Evolutionary conservation across 2,888 invertebrate species (phyloP).

Genomic region (Polyommatus icarus): DNA sequence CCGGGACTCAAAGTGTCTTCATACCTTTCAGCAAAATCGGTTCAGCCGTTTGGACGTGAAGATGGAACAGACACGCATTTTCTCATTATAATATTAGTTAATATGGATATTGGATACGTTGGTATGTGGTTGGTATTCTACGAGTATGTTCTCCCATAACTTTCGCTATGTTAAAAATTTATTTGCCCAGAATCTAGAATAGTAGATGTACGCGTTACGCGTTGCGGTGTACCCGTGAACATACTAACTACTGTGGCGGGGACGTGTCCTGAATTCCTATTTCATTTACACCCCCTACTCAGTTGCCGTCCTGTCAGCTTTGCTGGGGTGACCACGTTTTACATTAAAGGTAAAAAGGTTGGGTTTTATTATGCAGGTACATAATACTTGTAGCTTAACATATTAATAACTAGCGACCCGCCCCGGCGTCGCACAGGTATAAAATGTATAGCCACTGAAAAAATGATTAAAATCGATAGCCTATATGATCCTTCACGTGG

Average conservation of each 20-base stretch:
- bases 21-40: too few species aligned
- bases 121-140: background rate
- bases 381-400: too few species aligned
- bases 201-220: background rate
- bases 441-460: too few species aligned
- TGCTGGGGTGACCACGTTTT: constrained; percentile 17
- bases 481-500: too few species aligned
- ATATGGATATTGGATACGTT: background rate
- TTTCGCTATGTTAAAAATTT: background rate
- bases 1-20: too few species aligned
- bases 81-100: too few species aligned
- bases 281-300: constrained; percentile 36
- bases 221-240: background rate
- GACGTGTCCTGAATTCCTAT: constrained; percentile 31
- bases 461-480: too few species aligned
- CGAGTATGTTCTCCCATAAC: background rate
- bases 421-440: too few species aligned
- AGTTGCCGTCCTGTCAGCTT: constrained; percentile 36
- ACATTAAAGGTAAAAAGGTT: background rate
- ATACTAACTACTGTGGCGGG: constrained; percentile 24
- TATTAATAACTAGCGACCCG: too few species aligned
- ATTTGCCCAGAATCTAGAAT: background rate
- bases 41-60: too few species aligned
- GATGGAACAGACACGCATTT: too few species aligned
- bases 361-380: background rate